Evolutionary conservation across 35 echinoderm and acorn worm genomes (phyloP).

Genomic region (Lytechinus variegatus): DNA sequence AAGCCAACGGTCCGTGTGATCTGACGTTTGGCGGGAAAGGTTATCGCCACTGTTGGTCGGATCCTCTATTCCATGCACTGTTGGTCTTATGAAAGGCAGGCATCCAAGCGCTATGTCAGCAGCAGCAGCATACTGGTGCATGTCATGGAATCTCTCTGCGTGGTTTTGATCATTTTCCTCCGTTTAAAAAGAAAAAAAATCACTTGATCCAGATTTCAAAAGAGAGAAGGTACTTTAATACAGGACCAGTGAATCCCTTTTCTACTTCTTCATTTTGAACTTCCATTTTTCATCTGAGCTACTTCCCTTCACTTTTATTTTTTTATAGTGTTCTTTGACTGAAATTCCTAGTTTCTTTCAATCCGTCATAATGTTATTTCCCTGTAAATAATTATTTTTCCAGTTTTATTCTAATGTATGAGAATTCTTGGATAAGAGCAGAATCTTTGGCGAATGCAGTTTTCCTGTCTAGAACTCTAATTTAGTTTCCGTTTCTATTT

Average conservation of each 20-base stretch:
- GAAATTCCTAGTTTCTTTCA: too few species aligned
- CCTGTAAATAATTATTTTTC: too few species aligned
- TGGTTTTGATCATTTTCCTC: background rate
- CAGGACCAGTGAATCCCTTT: background rate
- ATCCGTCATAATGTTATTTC: too few species aligned
- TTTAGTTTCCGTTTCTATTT: too few species aligned
- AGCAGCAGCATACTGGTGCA: background rate
- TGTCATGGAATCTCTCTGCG: background rate
- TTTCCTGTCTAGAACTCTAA: too few species aligned
- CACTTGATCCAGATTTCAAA: background rate
- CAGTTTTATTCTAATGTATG: too few species aligned
- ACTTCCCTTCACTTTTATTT: too few species aligned
- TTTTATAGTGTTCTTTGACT: too few species aligned
- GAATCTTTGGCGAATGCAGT: too few species aligned
- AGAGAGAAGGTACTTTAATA: background rate
- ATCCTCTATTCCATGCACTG: background rate
- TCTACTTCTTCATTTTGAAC: background rate
- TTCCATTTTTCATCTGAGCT: background rate
- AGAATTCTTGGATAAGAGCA: too few species aligned
- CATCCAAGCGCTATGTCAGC: background rate
- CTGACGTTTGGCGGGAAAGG: background rate
- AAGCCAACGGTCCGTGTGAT: background rate
- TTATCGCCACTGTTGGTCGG: background rate
- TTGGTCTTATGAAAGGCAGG: constrained; percentile 5
- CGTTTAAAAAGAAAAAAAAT: background rate